Conservation (phyloP, 1,140 invertebrate genomes). For the Apis dorsata region DNA sequence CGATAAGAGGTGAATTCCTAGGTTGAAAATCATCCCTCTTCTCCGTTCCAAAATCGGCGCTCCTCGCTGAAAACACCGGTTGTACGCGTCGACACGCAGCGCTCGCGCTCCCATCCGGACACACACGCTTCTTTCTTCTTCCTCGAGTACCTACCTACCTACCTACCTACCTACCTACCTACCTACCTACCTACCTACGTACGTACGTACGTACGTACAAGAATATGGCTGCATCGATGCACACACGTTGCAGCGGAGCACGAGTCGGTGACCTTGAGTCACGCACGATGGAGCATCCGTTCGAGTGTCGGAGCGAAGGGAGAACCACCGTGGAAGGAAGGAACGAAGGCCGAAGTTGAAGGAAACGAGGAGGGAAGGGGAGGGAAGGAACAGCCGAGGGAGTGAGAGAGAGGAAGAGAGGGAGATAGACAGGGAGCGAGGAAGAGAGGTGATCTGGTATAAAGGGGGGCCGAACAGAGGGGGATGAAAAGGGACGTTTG, state of each 20-base stretch:
- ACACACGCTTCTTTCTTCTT: background rate
- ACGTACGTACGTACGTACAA: no score
- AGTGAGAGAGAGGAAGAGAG: slow-evolving; percentile 13
- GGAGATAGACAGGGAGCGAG: slow-evolving; percentile 27
- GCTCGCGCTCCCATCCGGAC: no score
- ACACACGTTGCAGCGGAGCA: slow-evolving; percentile 36
- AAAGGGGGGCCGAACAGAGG: slow-evolving; percentile 28
- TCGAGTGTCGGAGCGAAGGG: slow-evolving; percentile 49
- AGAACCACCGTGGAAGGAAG: slow-evolving; percentile 9
- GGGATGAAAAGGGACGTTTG: slow-evolving; percentile 40
- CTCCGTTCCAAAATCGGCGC: background rate
- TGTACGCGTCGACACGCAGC: slow-evolving; percentile 12
- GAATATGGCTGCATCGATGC: background rate
- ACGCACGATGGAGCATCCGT: slow-evolving; percentile 68
- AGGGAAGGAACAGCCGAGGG: slow-evolving; percentile 4
- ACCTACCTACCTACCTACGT: no score
- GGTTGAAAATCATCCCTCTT: background rate
- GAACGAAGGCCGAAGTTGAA: slow-evolving; percentile 26
- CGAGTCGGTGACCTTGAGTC: slow-evolving; percentile 76
- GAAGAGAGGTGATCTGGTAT: slow-evolving; percentile 10
- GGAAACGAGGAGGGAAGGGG: slow-evolving; percentile 1
- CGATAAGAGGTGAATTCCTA: background rate
- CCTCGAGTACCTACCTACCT: background rate
- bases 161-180: no score
- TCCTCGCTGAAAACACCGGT: slow-evolving; percentile 23